Evolutionary conservation across 2,797 vertebrate species (phyloP).

Genomic region (Argyrosomus regius): DNA sequence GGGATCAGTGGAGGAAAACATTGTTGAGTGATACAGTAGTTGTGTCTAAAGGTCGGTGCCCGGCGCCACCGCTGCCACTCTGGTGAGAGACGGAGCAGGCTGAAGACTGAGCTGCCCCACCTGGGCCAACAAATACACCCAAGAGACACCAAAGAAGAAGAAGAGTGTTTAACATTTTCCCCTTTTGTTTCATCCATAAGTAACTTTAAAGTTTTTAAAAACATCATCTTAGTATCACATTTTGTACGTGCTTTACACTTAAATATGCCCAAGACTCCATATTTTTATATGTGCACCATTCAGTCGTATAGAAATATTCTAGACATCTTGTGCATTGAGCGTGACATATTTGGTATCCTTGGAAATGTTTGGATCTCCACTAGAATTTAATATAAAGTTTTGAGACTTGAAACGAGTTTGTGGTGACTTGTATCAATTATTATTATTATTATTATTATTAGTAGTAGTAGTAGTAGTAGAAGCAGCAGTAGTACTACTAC

Average conservation of each 20-base stretch:
- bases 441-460: too few relatives aligned
- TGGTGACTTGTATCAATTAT: too few relatives aligned
- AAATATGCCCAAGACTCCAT: not conserved
- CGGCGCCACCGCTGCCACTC: conserved; percentile 81
- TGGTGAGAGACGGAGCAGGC: conserved; percentile 78
- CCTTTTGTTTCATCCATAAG: not conserved
- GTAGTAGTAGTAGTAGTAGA: too few relatives aligned
- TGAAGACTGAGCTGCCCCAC: conserved; percentile 80
- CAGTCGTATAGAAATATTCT: not conserved
- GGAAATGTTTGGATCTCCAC: not conserved
- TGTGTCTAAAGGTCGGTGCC: conserved; percentile 83
- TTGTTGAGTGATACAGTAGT: conserved; percentile 86
- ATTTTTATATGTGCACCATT: conserved; percentile 3
- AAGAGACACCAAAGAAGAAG: conserved; percentile 19
- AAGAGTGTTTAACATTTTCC: conserved; percentile 1
- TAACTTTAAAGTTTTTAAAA: not conserved
- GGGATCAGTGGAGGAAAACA: conserved; percentile 55
- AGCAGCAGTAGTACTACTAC: too few relatives aligned
- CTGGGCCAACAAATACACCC: conserved; percentile 68
- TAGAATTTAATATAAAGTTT: not conserved
- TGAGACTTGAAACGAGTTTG: not conserved
- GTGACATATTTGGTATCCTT: not conserved
- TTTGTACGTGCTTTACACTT: too few relatives aligned
- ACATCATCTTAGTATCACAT: not conserved
- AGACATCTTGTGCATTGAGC: not conserved